Conservation (phyloP, 2,113 vertebrate species). For the Hystrix brachyura region DNA sequence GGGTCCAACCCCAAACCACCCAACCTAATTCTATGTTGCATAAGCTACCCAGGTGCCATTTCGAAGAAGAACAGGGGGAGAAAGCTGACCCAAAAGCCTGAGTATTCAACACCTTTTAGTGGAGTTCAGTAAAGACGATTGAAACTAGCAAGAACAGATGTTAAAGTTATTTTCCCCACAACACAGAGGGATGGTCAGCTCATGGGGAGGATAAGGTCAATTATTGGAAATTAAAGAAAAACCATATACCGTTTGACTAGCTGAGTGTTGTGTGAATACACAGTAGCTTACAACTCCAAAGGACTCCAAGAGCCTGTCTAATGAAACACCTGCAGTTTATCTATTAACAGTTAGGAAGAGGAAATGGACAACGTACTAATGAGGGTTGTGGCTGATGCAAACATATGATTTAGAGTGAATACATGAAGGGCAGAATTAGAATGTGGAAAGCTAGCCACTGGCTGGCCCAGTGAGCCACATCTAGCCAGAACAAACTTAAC, state of each 20-base stretch:
- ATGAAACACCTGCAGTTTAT: constrained; percentile 80
- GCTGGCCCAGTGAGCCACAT: neutral
- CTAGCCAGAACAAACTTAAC: constrained; percentile 22
- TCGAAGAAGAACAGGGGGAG: neutral
- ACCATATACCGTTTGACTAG: constrained; percentile 51
- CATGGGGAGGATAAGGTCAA: neutral
- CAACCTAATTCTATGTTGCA: neutral
- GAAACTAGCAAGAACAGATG: neutral
- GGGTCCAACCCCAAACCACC: neutral
- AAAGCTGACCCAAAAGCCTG: neutral
- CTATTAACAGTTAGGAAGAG: constrained; percentile 75
- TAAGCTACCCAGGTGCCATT: neutral
- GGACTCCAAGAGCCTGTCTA: constrained; percentile 54
- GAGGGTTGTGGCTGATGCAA: constrained; percentile 62
- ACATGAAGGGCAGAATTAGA: constrained; percentile 5
- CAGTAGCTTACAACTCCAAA: constrained; percentile 58
- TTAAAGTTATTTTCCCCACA: constrained; percentile 54
- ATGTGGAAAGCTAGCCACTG: neutral
- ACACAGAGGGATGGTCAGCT: neutral
- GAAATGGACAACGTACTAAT: constrained; percentile 76
- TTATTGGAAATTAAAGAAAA: constrained; percentile 61
- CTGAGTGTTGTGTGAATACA: constrained; percentile 1
- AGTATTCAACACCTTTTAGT: neutral
- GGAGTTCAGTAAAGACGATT: constrained; percentile 10
- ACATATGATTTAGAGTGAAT: constrained; percentile 40